Evolutionary conservation across 2,797 vertebrate genomes (phyloP), one percentile per base, ranked within the genome.

Genomic region (Ctenochaetus hawaiiensis): DNA sequence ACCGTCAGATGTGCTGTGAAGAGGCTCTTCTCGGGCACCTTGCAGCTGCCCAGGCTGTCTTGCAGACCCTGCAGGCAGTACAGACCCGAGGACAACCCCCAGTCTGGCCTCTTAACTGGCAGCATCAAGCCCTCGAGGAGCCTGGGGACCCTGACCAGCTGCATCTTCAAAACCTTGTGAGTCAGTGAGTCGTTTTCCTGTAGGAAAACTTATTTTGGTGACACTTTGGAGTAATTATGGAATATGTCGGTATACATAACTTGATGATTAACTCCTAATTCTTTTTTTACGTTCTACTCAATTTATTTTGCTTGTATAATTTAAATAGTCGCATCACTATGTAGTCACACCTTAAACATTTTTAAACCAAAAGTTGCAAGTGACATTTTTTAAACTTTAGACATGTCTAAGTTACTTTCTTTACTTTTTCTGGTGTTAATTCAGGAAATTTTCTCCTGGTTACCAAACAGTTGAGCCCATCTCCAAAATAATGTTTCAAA

Each of bases 21-120:
- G 74, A 94, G 96, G 52, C 85, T 93, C 2, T 96, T 94, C 88
- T 96, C 96, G 0, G 96, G 96, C 18, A 92, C 86, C 9, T 94
- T 94, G 5, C 64, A 96, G 78, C 93, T 97, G 39, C 96, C 96
- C 0, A 91, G 89, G 0, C 84, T 96, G 39, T 94, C 90, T 3
- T 92, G 90, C 80, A 91, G 92, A 66, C 90, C 79, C 0, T 52
- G 78, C 2, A 5, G 5, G 0, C 78, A 86, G 47, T 93, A 93
- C 59, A 77, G 64, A 22, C 62, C 44, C 1, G 59, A 83, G 2
- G 81, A 80, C 34, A 82, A 85, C 2, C 30, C 39, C 22, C 44
- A 14, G 0, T 1, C 82, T 3, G 45, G 34, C 1, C 88, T 91
- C 51, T 39, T 49, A 0, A 69, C 87, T 43, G 69, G 78, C 53